Evolutionary conservation across 2,113 vertebrate genomes (phyloP).

Genomic region (Callaeas wilsoni): DNA sequence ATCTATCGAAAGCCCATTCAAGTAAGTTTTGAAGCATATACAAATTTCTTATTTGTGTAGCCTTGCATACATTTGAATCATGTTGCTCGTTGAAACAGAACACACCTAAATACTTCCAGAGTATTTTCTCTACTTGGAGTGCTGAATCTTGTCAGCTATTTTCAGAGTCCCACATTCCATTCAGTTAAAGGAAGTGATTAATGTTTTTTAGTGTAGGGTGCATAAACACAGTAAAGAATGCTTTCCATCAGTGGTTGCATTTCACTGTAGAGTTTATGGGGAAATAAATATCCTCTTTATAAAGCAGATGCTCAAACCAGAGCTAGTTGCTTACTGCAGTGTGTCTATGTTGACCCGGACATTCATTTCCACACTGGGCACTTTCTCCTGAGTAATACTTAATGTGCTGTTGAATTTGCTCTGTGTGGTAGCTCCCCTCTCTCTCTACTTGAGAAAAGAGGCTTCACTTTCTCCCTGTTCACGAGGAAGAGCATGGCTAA

Average conservation of each 20-base stretch:
- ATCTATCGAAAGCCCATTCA: constrained; percentile 99
- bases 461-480: not conserved
- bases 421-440: not conserved
- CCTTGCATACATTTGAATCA: not conserved
- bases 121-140: not conserved
- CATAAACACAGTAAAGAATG: not conserved
- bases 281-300: not conserved
- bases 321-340: not conserved
- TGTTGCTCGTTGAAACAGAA: not conserved
- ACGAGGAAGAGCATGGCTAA: not conserved
- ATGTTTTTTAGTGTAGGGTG: not conserved
- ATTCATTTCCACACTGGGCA: not conserved
- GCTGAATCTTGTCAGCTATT: not conserved
- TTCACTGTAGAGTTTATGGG: not conserved
- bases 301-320: not conserved
- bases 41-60: not conserved
- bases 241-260: not conserved
- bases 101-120: not conserved
- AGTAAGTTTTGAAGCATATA: constrained; percentile 75
- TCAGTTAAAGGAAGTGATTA: not conserved
- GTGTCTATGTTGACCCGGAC: not conserved
- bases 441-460: not conserved
- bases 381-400: not conserved
- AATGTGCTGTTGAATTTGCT: not conserved
- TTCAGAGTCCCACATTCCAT: not conserved